These are phyloP conservation scores for Seriola quinqueradiata DNA, from an alignment of 2,113 vertebrate species.

Conservation along the genomic window DNA sequence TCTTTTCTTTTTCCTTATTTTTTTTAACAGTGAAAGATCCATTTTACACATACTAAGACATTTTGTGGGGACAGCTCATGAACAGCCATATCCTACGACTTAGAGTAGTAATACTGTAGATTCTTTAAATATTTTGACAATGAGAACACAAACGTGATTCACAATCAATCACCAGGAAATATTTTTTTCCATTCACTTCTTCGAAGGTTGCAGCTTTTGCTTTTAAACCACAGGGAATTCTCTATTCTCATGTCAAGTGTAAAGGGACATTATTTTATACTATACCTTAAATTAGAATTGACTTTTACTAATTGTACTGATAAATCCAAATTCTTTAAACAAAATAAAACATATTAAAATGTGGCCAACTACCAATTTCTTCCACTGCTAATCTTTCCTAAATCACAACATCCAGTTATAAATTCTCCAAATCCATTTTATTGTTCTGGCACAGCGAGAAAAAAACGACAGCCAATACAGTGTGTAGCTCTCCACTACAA, in stretches of 20 bases:
- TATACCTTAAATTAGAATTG: neutral
- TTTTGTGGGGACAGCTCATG: neutral
- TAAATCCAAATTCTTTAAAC: neutral
- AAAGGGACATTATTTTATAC: neutral
- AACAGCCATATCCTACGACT: neutral
- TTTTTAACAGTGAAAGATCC: neutral
- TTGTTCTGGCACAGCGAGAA: too few species aligned
- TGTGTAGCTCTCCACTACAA: too few species aligned
- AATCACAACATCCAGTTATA: too few species aligned
- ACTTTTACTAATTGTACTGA: neutral
- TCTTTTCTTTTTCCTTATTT: neutral
- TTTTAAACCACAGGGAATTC: neutral
- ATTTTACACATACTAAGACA: too few species aligned
- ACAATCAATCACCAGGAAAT: too few species aligned
- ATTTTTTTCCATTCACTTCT: too few species aligned
- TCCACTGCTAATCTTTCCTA: too few species aligned
- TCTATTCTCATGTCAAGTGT: neutral
- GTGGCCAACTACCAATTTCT: too few species aligned
- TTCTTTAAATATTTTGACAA: neutral
- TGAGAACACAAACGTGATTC: neutral
- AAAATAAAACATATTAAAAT: neutral
- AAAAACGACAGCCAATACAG: too few species aligned
- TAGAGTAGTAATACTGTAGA: neutral
- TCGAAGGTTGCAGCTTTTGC: too few species aligned
- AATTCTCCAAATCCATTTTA: too few species aligned